Evolutionary conservation across 2,113 vertebrate genomes (phyloP).

Genomic region (Mustelus asterias): DNA sequence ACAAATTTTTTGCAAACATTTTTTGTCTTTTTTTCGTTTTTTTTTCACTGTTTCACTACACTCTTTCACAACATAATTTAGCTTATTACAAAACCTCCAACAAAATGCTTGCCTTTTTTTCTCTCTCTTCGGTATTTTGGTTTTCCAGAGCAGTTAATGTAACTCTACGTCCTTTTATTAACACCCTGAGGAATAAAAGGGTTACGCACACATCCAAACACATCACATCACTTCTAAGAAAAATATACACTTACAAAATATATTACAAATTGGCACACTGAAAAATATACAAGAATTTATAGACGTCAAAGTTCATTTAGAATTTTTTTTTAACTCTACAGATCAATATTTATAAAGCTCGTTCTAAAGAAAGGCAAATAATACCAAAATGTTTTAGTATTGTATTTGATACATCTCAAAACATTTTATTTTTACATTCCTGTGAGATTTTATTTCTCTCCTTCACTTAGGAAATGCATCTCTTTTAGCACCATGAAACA

Average conservation of each 20-base stretch:
- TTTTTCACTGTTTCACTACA: constrained; percentile 98
- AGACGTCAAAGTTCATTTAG: constrained; percentile 98
- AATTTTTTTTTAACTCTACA: constrained; percentile 98
- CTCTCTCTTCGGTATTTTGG: constrained; percentile 97
- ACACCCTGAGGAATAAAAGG: constrained; percentile 93
- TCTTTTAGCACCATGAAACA: constrained; percentile 76
- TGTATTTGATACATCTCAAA: constrained; percentile 84
- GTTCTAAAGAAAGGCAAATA: constrained; percentile 93
- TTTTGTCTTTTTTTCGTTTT: constrained; percentile 66
- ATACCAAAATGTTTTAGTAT: constrained; percentile 92
- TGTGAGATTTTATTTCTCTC: constrained; percentile 61
- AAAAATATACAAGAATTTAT: constrained; percentile 99
- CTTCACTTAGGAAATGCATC: constrained; percentile 30
- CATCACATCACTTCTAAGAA: constrained; percentile 99
- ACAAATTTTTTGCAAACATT: constrained; percentile 76
- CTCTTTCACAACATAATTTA: constrained; percentile 91
- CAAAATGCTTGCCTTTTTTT: constrained; percentile 79
- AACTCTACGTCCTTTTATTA: constrained; percentile 98
- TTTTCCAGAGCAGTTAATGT: constrained; percentile 92
- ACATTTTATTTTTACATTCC: constrained; percentile 98
- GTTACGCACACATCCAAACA: constrained; percentile 92
- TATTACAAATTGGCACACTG: constrained; percentile 99
- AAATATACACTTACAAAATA: constrained; percentile 99
- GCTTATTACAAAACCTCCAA: constrained; percentile 99
- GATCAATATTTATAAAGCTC: constrained; percentile 99